Evolutionary conservation across 2,888 invertebrate genomes (phyloP).

Genomic region (Gortyna flavago): DNA sequence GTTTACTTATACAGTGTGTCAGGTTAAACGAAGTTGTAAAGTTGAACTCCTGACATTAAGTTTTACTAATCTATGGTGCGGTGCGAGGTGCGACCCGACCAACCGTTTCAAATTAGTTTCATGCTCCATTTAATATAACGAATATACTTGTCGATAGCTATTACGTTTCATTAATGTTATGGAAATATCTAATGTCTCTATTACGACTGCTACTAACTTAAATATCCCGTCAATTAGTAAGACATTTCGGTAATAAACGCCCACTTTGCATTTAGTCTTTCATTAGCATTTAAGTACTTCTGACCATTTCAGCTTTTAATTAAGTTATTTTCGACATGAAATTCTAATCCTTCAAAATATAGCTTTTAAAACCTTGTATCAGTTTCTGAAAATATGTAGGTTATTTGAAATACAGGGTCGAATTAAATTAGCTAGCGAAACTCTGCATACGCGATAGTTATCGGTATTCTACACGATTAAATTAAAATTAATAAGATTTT

Average conservation of each 20-base stretch:
- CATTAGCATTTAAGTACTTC: slow-evolving; percentile 30
- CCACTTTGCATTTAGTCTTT: slow-evolving; percentile 31
- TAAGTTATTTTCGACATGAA: slow-evolving; percentile 5
- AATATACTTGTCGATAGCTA: slow-evolving; percentile 57
- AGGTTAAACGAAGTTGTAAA: not conserved
- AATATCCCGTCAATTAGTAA: slow-evolving; percentile 41
- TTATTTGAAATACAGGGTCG: not conserved
- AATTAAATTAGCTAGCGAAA: not conserved
- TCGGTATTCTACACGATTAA: not conserved
- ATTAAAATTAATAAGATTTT: not conserved
- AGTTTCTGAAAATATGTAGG: not conserved
- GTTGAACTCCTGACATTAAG: not conserved
- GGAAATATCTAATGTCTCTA: slow-evolving; percentile 53
- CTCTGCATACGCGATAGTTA: not conserved
- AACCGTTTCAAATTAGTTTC: slow-evolving; percentile 61
- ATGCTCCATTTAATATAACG: slow-evolving; percentile 61
- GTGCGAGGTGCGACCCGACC: slow-evolving; percentile 35
- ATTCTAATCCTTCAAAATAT: not conserved
- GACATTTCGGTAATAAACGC: slow-evolving; percentile 34
- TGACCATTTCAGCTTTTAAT: slow-evolving; percentile 7
- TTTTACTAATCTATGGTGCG: slow-evolving; percentile 45
- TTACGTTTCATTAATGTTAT: slow-evolving; percentile 54
- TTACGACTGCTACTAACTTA: slow-evolving; percentile 26
- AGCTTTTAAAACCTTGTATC: not conserved
- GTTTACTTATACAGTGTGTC: no score